Evolutionary conservation across 2,113 vertebrate species (phyloP).

Genomic region (Oncorhynchus masou): DNA sequence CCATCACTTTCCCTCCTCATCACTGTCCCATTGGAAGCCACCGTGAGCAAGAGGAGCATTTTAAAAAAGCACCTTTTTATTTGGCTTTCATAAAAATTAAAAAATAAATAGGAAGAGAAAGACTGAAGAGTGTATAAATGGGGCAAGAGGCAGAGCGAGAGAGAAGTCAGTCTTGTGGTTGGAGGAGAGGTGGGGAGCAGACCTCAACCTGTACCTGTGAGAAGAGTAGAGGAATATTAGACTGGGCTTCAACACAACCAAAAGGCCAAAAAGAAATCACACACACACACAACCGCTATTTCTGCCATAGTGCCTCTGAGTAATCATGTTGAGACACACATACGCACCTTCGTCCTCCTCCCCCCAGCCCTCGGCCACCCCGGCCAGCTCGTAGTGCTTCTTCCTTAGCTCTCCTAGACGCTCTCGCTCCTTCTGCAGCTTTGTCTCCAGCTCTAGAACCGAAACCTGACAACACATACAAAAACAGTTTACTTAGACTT

Average conservation of each 20-base stretch:
- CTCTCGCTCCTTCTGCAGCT: slow-evolving; percentile 91
- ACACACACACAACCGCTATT: not conserved
- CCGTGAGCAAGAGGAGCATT: slow-evolving; percentile 32
- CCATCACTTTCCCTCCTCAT: slow-evolving; percentile 16
- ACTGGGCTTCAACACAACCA: not conserved
- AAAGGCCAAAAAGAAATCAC: slow-evolving; percentile 52
- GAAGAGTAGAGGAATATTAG: slow-evolving; percentile 10
- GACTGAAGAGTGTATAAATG: slow-evolving; percentile 49
- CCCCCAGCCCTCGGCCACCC: slow-evolving; percentile 92
- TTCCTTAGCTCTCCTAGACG: slow-evolving; percentile 92
- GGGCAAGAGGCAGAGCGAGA: slow-evolving; percentile 49
- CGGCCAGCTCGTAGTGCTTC: slow-evolving; percentile 94
- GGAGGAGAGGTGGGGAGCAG: slow-evolving; percentile 2
- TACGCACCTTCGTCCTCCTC: slow-evolving; percentile 69
- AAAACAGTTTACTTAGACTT: not conserved
- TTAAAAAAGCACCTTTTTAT: slow-evolving; percentile 71
- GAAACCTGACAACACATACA: slow-evolving; percentile 76
- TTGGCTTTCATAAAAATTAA: slow-evolving; percentile 64
- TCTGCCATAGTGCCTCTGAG: slow-evolving; percentile 53
- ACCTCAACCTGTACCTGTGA: slow-evolving; percentile 70
- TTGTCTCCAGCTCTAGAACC: slow-evolving; percentile 91
- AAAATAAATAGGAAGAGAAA: slow-evolving; percentile 22
- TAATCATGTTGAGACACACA: not conserved
- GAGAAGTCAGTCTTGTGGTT: slow-evolving; percentile 40
- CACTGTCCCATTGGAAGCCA: slow-evolving; percentile 39